Percentiles rank a stretch among this genome's conserved stretches.
phyloP scores from a whole-genome alignment of 1,140 invertebrate species.

The Nomia melanderi region DNA sequence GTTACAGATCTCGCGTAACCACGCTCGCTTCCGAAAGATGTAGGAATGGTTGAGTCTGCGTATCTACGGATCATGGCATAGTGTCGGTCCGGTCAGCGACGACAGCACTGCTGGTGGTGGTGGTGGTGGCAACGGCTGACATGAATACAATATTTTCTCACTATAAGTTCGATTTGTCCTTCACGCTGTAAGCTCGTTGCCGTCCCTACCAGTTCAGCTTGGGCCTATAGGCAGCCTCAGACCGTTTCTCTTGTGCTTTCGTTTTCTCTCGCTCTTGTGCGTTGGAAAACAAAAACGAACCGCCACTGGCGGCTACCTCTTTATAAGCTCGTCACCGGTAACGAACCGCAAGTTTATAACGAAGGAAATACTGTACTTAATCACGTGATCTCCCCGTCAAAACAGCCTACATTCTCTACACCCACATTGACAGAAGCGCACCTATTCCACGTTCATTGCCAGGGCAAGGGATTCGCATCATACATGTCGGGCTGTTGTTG shows the following conservation, averaged over 20 bases:
- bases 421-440: constrained; percentile 14
- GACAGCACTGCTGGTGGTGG: constrained; percentile 14
- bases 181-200: neutral
- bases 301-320: neutral
- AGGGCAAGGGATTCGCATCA: neutral
- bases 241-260: neutral
- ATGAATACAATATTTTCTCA: constrained; percentile 52
- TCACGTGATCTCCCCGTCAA: constrained; percentile 88
- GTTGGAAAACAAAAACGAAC: neutral
- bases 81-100: constrained; percentile 49
- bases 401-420: constrained; percentile 84
- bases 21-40: constrained; percentile 29
- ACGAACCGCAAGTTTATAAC: neutral
- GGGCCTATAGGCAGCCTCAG: neutral
- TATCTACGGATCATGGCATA: constrained; percentile 33
- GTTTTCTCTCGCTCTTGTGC: neutral
- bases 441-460: constrained; percentile 31
- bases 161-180: neutral
- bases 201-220: neutral
- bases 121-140: constrained; percentile 58
- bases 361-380: constrained; percentile 58
- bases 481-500: neutral
- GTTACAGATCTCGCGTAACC: constrained; percentile 27
- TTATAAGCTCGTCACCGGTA: neutral
- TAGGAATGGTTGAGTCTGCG: constrained; percentile 17